Base-by-base conservation (phyloP, 2,888 invertebrate genomes). In the Elegia similella region DNA sequence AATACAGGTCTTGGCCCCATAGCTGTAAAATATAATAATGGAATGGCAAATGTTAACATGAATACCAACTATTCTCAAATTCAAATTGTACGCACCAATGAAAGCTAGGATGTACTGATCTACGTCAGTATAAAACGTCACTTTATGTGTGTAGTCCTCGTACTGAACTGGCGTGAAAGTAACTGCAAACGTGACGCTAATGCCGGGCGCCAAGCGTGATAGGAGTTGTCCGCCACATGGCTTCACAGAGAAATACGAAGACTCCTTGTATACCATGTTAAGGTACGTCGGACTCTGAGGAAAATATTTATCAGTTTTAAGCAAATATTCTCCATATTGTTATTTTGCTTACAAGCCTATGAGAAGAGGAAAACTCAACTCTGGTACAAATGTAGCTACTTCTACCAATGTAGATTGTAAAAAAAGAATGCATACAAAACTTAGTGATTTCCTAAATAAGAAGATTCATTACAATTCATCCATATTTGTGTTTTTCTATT, bases 161-260 rank as follows among this genome's bases (percentile, higher is more conserved):
- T 78, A 77, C 57, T 90, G 90, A 8, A 91, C 86, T 0, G 95
- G 94, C 47, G 75, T 82, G 77, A 96, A 96, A 48, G 92, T 93
- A 6, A 96, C 78, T 7, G 88, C 88, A 66, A 95, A 93, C 1
- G 89, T 82, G 38, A 93, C 89, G 16, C 93, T 92, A 66, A 96
- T 94, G 44, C 96, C 96, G 13, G 96, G 95, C 6, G 95, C 95
- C 17, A 96, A 78, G 70, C 95, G 93, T 0, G 86, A 88, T 42
- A 88, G 75, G 17, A 90, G 77, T 53, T 88, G 78, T 8, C 77
- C 80, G 29, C 80, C 78, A 52, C 85, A 83, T 7, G 86, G 80
- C 68, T 92, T 87, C 46, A 94, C 73, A 50, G 74, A 80, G 68
- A 94, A 93, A 65, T 82, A 88, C 1, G 92, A 88, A 16, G 92